Base-by-base conservation (phyloP, 2,113 vertebrate species). In the Bungarus multicinctus region DNA sequence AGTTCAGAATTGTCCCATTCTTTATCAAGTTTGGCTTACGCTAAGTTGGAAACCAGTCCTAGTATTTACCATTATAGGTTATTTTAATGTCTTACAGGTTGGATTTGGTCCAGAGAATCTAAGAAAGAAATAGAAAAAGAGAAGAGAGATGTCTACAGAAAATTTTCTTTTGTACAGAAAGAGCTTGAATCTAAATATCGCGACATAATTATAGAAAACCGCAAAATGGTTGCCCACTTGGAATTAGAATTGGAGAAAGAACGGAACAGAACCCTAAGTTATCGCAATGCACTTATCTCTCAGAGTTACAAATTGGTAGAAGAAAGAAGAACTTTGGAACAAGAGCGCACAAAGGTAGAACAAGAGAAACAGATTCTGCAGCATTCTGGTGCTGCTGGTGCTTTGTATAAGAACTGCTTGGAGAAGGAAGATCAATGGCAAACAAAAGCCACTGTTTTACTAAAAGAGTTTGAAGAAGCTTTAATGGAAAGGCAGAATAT, bases 91-190 rank as follows among this genome's bases (percentile, higher is more conserved):
- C 0, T 91, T 47, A 74, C 95, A 99, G 99, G 99, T 92, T 99
- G 99, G 99, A 99, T 99, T 96, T 99, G 99, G 99, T 98, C 98
- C 90, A 98, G 98, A 92, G 99, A 99, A 93, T 99, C 98, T 54
- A 98, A 99, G 89, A 98, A 97, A 95, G 98, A 99, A 96, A 98
- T 99, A 96, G 97, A 98, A 81, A 97, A 95, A 88, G 98, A 98
- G 85, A 99, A 97, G 96, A 95, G 95, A 47, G 97, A 98, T 2
- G 99, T 97, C 90, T 95, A 96, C 25, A 97, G 96, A 52, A 98
- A 97, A 64, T 97, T 98, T 12, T 95, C 96, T 0, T 95, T 96
- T 57, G 95, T 98, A 88, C 97, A 98, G 60, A 97, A 81, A 39
- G 98, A 99, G 45, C 97, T 99, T 89, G 98, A 99, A 95, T 96